These are phyloP conservation scores for Scolopax bukidnonensis DNA, from an alignment of 2,797 vertebrate genomes.

Conservation along the genomic window DNA sequence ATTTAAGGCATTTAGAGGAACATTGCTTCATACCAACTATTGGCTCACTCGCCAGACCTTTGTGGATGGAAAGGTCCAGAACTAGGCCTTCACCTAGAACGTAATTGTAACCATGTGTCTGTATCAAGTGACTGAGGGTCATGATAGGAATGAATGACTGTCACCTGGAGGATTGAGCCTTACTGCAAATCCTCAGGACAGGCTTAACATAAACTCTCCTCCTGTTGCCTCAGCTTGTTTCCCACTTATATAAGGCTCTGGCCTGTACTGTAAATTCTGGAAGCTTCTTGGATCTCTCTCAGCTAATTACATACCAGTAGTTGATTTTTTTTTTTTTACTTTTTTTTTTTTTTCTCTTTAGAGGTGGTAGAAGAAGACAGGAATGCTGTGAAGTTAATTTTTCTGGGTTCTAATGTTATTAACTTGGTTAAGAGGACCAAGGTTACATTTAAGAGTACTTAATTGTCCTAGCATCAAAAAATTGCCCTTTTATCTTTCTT, in stretches of 20 bases:
- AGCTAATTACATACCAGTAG: background rate
- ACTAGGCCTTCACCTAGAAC: background rate
- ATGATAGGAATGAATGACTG: background rate
- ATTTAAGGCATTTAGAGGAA: background rate
- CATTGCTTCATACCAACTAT: background rate
- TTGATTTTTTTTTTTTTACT: background rate
- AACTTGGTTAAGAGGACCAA: background rate
- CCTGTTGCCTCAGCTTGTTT: constrained; percentile 33
- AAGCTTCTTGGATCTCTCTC: background rate
- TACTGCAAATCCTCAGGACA: constrained; percentile 61
- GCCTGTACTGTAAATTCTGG: background rate
- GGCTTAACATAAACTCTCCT: constrained; percentile 58
- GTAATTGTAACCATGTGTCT: background rate
- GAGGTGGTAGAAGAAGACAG: background rate
- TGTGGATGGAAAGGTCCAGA: background rate
- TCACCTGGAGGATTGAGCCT: constrained; percentile 56
- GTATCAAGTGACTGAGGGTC: background rate
- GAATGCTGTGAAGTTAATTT: background rate
- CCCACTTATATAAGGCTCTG: constrained; percentile 45
- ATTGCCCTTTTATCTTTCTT: background rate
- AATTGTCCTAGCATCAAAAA: background rate
- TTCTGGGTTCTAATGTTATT: background rate
- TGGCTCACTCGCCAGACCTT: background rate
- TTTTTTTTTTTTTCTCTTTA: too few species aligned
- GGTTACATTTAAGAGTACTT: background rate